Conservation (phyloP, 2,797 vertebrate species). For the Amazona finschi region DNA sequence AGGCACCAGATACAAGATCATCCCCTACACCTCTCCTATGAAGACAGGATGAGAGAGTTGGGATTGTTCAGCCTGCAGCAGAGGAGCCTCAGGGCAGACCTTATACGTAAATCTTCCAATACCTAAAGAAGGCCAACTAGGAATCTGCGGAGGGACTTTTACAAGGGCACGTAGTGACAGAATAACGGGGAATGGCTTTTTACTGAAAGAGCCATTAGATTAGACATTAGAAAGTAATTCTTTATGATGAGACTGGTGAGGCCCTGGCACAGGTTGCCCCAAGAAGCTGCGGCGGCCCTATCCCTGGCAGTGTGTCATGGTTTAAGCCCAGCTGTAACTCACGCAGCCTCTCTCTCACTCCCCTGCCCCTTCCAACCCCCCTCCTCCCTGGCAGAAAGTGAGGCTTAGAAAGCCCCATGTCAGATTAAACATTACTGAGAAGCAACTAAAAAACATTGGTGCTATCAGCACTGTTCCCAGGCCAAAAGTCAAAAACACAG, state of each 20-base stretch:
- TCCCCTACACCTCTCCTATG: too few relatives aligned
- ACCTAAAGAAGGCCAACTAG: not conserved
- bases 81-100: not conserved
- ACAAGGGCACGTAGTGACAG: not conserved
- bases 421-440: too few relatives aligned
- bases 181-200: not conserved
- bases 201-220: not conserved
- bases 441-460: too few relatives aligned
- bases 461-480: too few relatives aligned
- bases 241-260: not conserved
- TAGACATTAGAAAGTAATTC: not conserved
- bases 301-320: not conserved
- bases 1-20: rapidly evolving
- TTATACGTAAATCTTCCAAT: not conserved
- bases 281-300: not conserved
- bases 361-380: too few relatives aligned
- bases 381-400: too few relatives aligned
- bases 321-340: too few relatives aligned
- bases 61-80: not conserved
- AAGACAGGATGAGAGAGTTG: not conserved
- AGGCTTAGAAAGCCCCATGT: too few relatives aligned
- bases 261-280: not conserved
- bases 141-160: not conserved
- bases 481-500: too few relatives aligned
- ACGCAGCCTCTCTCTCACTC: too few relatives aligned